A percentile compares a stretch with the other conserved stretches of the same genome.
Evolutionary conservation across 1,140 invertebrate species (phyloP).

Genomic region (Drosophila jambulina): DNA sequence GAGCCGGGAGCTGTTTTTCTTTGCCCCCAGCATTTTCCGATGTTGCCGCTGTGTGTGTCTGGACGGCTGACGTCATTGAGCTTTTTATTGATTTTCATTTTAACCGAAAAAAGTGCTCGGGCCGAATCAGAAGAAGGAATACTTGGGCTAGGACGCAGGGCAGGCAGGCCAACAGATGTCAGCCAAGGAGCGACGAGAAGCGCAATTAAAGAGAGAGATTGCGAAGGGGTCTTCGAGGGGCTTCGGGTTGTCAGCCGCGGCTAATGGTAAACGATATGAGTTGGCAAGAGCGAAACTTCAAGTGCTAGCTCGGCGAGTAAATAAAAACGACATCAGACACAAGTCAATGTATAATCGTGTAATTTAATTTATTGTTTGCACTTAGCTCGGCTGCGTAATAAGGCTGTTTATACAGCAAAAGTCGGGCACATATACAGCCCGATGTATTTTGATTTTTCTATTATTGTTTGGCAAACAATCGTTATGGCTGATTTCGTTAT

Average conservation of each 20-base stretch:
- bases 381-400: constrained; percentile 23
- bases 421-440: background rate
- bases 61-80: constrained; percentile 81
- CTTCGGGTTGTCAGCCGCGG: background rate
- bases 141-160: constrained; percentile 59
- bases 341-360: constrained; percentile 20
- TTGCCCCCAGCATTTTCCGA: constrained; percentile 38
- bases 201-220: constrained; percentile 32
- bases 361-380: constrained; percentile 47
- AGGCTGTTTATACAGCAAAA: constrained; percentile 18
- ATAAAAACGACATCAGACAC: constrained; percentile 22
- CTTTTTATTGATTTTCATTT: constrained; percentile 84
- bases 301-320: background rate
- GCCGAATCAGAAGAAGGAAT: constrained; percentile 12
- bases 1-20: constrained; percentile 17
- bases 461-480: constrained; percentile 46
- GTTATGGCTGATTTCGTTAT: constrained; percentile 24
- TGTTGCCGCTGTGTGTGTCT: constrained; percentile 34
- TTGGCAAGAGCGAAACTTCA: background rate
- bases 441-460: constrained; percentile 38
- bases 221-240: background rate
- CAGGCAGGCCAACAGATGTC: constrained; percentile 56
- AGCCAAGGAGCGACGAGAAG: constrained; percentile 21
- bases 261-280: constrained; percentile 7
- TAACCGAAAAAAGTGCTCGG: constrained; percentile 31